Conservation (phyloP, 2,888 invertebrate genomes). For the Agrochola lota region DNA sequence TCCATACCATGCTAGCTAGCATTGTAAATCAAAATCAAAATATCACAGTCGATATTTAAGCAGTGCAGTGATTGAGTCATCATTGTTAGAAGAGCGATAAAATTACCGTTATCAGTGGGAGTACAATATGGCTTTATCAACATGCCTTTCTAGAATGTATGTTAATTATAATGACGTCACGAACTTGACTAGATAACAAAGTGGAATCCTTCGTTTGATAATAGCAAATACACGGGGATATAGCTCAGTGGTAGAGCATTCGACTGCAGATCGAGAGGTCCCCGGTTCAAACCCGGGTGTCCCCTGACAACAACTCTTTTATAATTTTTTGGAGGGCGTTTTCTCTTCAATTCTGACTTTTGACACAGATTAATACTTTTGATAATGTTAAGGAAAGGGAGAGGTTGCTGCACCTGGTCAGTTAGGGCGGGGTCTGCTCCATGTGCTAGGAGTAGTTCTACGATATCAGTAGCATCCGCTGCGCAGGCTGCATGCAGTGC, state of each 20-base stretch:
- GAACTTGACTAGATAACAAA: slow-evolving; percentile 28
- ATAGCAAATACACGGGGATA: slow-evolving; percentile 74
- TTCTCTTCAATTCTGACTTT: neutral
- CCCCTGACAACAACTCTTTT: slow-evolving; percentile 72
- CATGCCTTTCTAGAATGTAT: slow-evolving; percentile 34
- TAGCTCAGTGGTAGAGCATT: slow-evolving; percentile 89
- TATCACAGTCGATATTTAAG: slow-evolving; percentile 19
- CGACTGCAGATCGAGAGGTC: slow-evolving; percentile 89
- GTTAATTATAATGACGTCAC: slow-evolving; percentile 53
- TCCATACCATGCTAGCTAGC: neutral
- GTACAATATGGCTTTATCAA: slow-evolving; percentile 58
- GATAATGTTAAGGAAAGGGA: neutral
- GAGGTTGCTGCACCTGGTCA: slow-evolving; percentile 91
- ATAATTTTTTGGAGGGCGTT: slow-evolving; percentile 4
- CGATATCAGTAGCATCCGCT: slow-evolving; percentile 93
- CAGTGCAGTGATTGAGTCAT: slow-evolving; percentile 47
- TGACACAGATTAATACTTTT: too few species aligned
- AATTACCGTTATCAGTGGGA: slow-evolving; percentile 59
- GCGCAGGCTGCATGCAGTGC: slow-evolving; percentile 94
- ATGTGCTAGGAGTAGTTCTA: slow-evolving; percentile 92
- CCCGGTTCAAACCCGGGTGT: slow-evolving; percentile 89
- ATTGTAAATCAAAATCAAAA: slow-evolving; percentile 38
- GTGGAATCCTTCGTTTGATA: slow-evolving; percentile 35
- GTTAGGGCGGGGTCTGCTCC: slow-evolving; percentile 93
- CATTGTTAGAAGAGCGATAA: slow-evolving; percentile 51